Conservation (phyloP, 2,113 vertebrate species). For the Oreochromis spilurus region DNA sequence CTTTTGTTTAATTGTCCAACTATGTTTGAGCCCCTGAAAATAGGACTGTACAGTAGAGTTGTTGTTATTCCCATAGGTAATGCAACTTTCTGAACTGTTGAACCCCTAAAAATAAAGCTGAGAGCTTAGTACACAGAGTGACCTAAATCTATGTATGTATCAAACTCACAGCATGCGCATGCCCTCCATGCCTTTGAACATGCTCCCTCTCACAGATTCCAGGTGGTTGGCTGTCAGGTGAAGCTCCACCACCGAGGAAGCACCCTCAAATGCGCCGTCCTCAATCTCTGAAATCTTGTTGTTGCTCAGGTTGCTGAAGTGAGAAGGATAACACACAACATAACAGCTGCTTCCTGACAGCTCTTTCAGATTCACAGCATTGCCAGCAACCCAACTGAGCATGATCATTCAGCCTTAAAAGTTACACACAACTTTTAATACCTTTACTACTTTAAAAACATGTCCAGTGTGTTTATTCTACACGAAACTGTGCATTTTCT, state of each 20-base stretch:
- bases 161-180: constrained; percentile 90
- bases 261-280: constrained; percentile 88
- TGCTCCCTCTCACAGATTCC: constrained; percentile 86
- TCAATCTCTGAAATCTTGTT: constrained; percentile 95
- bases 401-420: not conserved
- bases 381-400: not conserved
- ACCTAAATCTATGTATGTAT: not conserved
- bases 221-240: constrained; percentile 88
- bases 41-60: not conserved
- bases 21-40: not conserved
- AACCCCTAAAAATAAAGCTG: not conserved
- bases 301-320: constrained; percentile 91
- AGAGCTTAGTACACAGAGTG: not conserved
- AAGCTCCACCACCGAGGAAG: constrained; percentile 81
- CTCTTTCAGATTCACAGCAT: not conserved
- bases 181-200: constrained; percentile 89
- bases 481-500: not conserved
- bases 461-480: not conserved
- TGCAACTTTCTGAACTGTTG: not conserved
- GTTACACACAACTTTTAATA: not conserved
- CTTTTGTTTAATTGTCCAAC: not conserved
- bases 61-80: not conserved
- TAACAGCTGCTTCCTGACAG: not conserved
- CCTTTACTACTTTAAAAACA: not conserved
- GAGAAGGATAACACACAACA: not conserved